Evolutionary conservation across 1,140 invertebrate species (phyloP), one percentile per base, ranked within the genome.

Genomic region (Melanaphis sacchari): DNA sequence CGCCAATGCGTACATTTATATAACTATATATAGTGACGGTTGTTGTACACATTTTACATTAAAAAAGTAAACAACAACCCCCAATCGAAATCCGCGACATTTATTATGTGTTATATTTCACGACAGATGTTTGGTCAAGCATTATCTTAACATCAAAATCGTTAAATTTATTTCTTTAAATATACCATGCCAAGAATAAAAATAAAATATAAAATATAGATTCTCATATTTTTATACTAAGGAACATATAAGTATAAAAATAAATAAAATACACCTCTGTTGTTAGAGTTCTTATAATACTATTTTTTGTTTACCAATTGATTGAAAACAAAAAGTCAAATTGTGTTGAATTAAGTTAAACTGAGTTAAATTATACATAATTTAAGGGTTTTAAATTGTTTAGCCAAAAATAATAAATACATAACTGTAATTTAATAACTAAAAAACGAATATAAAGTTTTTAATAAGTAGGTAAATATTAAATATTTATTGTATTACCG

Each of bases 1-100:
- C 76, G n/a, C 91, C 91, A 82, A 92, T 82, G 91, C 43, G 22
- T 92, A 54, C 8, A 54, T 89, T 36, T 54, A n/a, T 76, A 76
- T 76, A n/a, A 76, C 31, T 76, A 66, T 66, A 3, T 49, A 76
- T n/a, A 89, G 88, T 54, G 36, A 89, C 88, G 49, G 38, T 89
- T 38, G 38, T 89, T 38, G 88, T 54, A 89, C 18, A 49, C 21
- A 46, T 54, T 54, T 52, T 8, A 11, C 36, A 52, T 89, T 38
- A 26, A 54, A 89, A 89, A 89, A 88, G 18, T 31, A n/a, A 38
- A 40, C 2, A 41, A 41, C 40, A 41, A 43, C 36, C 22, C 88
- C 24, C 22, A 89, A 89, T 54, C 36, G 22, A 54, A 89, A 89
- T 40, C 36, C 21, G 38, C 2, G 88, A 89, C n/a, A 52, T 52